Evolutionary conservation across 2,888 invertebrate genomes (phyloP), one percentile per base, ranked within the genome.

Genomic region (Drosophila nigritarsus): DNA sequence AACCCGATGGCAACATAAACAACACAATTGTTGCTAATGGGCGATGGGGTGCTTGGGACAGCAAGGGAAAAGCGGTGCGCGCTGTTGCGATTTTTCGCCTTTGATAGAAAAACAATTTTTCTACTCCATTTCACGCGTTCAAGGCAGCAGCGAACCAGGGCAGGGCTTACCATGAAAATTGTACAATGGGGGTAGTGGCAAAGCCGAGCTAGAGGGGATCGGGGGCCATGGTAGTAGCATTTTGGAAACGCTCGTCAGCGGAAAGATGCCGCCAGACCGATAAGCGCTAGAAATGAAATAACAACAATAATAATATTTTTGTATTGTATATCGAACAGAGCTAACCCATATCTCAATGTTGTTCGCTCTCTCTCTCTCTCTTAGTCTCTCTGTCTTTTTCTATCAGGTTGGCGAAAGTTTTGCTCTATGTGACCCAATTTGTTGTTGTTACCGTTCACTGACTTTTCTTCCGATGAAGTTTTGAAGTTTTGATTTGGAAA

Each of bases 61-160:
- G 58, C 36, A 13, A 45, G 34, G 53, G 63, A 50, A 9, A 24
- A 38, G 58, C 24, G 63, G 18, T 65, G 60, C 61, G 48, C 65
- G 60, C 64, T 62, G 74, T 78, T 78, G 77, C 83, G 87, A 85
- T 90, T 75, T 87, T 78, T 83, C 78, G 83, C 78, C 73, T 82
- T 82, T 88, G 90, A 89, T 89, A 84, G 87, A 86, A 89, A 90
- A 89, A 86, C 86, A 80, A 90, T 89, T 90, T 90, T 89, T 89
- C 89, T 87, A 90, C 89, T 90, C 90, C 88, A 90, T 89, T 89
- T 87, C 90, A 80, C 81, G 80, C 80, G 75, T 89, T 90, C 84
- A 89, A 90, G 89, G 90, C 81, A 83, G 71, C 71, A 55, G 36
- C 62, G n/a, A 59, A 60, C 55, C 65, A 36, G 51, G 50, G 55